Percentiles rank a stretch among this genome's conserved stretches.
Conservation (phyloP, 92 coral and sea anemone species). For the Pocillopora meandrina region DNA sequence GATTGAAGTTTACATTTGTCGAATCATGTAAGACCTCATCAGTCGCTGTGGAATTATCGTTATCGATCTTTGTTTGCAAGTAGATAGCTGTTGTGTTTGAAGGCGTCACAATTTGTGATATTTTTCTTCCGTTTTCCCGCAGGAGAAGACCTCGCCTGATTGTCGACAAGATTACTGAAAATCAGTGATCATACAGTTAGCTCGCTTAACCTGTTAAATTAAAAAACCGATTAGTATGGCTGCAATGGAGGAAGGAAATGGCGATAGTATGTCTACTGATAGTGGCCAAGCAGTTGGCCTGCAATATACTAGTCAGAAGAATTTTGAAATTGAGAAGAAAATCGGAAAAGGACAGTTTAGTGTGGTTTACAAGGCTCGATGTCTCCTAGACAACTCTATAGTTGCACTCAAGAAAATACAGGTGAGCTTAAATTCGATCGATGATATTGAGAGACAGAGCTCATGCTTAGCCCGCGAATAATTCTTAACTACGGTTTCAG, state of each 20-base stretch:
- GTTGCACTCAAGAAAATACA: constrained; percentile 96
- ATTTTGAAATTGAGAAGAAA: constrained; percentile 85
- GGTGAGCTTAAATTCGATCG: constrained; percentile 41
- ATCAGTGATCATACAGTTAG: neutral
- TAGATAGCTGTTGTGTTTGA: neutral
- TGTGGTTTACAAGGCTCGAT: constrained; percentile 90
- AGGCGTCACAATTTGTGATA: neutral
- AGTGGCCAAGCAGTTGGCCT: neutral
- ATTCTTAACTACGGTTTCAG: too few relatives aligned
- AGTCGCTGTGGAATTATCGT: neutral
- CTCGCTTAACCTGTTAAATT: neutral
- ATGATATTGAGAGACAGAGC: neutral
- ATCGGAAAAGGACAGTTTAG: constrained; percentile 98
- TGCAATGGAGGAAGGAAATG: constrained; percentile 36
- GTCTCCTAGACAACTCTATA: constrained; percentile 65
- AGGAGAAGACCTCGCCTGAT: neutral
- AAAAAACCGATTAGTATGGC: constrained; percentile 17
- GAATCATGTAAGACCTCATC: neutral
- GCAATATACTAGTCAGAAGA: constrained; percentile 21
- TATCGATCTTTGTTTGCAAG: neutral
- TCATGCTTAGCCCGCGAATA: too few relatives aligned
- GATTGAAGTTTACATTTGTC: neutral
- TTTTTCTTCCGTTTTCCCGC: neutral
- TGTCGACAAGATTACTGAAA: neutral
- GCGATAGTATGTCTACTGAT: neutral